Evolutionary conservation across 2,797 vertebrate genomes (phyloP).

Genomic region (Neosilurus mollespiculum): DNA sequence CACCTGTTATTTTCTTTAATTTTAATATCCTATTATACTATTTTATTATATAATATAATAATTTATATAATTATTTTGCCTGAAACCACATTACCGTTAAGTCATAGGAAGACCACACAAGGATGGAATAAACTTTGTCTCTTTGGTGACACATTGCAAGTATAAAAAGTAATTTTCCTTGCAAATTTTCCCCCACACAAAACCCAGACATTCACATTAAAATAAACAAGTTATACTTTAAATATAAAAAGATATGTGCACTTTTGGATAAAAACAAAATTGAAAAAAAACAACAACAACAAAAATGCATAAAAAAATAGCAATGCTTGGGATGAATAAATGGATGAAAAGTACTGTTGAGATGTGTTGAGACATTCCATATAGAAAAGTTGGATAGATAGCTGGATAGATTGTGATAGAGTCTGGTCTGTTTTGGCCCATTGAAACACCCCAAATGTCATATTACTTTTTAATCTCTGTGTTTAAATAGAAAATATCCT

Average conservation of each 20-base stretch:
- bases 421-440: slow-evolving; percentile 34
- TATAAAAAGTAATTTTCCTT: slow-evolving; percentile 75
- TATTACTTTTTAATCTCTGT: slow-evolving; percentile 32
- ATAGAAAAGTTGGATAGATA: slow-evolving; percentile 13
- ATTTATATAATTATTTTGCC: neutral
- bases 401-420: neutral
- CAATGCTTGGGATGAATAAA: slow-evolving; percentile 53
- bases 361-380: slow-evolving; percentile 20
- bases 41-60: neutral
- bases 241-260: slow-evolving; percentile 91
- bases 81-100: neutral
- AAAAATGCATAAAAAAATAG: slow-evolving; percentile 28
- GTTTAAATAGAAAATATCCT: slow-evolving; percentile 36
- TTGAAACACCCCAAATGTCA: slow-evolving; percentile 51
- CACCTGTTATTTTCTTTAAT: neutral
- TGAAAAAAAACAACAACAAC: slow-evolving; percentile 56
- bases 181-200: slow-evolving; percentile 69
- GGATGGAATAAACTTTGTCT: slow-evolving; percentile 78
- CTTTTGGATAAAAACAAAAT: slow-evolving; percentile 69
- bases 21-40: neutral
- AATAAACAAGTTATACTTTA: slow-evolving; percentile 89
- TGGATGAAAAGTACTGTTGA: slow-evolving; percentile 26
- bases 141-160: slow-evolving; percentile 88
- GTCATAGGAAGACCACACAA: slow-evolving; percentile 59
- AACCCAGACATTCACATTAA: slow-evolving; percentile 90